Evolutionary conservation across 2,797 vertebrate species (phyloP), one percentile per base, ranked within the genome.

Genomic region (Cryptoprocta ferox): DNA sequence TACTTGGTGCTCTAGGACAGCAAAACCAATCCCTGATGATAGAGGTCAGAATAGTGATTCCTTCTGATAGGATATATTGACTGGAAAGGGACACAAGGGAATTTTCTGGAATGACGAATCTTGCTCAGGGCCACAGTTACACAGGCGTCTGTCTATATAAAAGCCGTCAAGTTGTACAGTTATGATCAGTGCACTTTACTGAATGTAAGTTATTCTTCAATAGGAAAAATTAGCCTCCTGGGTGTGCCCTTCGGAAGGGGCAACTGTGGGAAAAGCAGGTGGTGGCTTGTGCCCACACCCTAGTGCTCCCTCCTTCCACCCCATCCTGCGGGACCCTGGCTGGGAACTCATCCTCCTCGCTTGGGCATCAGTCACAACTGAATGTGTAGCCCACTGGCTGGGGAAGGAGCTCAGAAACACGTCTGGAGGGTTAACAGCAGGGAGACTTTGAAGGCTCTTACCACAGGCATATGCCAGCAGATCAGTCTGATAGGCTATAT

Each of bases 371-470:
- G 48, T 59, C 78, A 94, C 79, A n/a, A 79, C 37, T 0, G 0
- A 94, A 45, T 39, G 21, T n/a, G 6, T 18, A 56, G n/a, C 10
- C 48, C 73, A 76, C 73, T 65, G 81, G 79, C 86, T 85, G 65
- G 42, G 6, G 28, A 96, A 63, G 12, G 35, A 78, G 61, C 75
- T 88, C 85, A 75, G 48, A 83, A 82, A 84, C 73, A 59, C 56
- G 42, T 82, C 91, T 89, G 93, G 61, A 61, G 18, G 21, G 32
- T 59, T 97, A 84, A 85, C 9, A 68, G 80, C 53, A 15, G 2
- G 45, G 48, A 21, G 70, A 83, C 75, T 92, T 92, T 24, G 56
- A 59, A 93, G 71, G 71, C 65, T 84, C 94, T 95, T 95, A 56
- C 79, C 35, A 1, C 63, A 26, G 50, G 28, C 6, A 32, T 30